These are phyloP conservation scores for Catagonus wagneri DNA, from an alignment of 2,113 vertebrate species.

Conservation along the genomic window DNA sequence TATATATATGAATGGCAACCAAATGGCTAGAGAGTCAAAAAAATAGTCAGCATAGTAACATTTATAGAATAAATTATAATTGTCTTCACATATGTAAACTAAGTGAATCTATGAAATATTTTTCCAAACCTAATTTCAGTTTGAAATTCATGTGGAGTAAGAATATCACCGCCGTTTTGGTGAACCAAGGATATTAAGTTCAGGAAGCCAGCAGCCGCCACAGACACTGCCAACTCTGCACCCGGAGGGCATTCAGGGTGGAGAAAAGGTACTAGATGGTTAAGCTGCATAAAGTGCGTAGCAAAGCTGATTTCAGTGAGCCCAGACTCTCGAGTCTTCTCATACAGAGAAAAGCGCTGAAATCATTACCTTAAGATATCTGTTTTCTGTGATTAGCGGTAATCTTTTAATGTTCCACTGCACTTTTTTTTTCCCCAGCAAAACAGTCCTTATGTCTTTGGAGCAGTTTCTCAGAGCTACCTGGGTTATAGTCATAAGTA, in stretches of 20 bases:
- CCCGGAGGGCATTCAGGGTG: not conserved
- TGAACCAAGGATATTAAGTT: not conserved
- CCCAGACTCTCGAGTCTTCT: not conserved
- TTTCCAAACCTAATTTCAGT: not conserved
- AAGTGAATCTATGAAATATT: not conserved
- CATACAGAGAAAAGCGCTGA: not conserved
- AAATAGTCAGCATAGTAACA: not conserved
- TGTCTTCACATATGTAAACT: not conserved
- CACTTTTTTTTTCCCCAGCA: not conserved
- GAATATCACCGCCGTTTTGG: not conserved
- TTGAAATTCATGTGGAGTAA: not conserved
- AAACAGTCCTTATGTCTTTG: not conserved
- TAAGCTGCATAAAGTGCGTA: not conserved
- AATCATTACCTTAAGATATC: not conserved
- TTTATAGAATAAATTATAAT: not conserved
- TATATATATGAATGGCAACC: not conserved
- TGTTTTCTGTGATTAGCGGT: not conserved
- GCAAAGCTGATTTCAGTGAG: not conserved
- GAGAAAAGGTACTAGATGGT: not conserved
- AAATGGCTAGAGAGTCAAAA: not conserved
- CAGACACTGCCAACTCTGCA: not conserved
- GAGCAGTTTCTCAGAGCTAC: not conserved
- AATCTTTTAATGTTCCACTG: not conserved
- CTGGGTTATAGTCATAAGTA: not conserved
- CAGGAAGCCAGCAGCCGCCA: not conserved